A percentile compares a stretch with the other conserved stretches of the same genome.
Evolutionary conservation across 2,797 vertebrate genomes (phyloP).

Genomic region (Pogonophryne albipinna): DNA sequence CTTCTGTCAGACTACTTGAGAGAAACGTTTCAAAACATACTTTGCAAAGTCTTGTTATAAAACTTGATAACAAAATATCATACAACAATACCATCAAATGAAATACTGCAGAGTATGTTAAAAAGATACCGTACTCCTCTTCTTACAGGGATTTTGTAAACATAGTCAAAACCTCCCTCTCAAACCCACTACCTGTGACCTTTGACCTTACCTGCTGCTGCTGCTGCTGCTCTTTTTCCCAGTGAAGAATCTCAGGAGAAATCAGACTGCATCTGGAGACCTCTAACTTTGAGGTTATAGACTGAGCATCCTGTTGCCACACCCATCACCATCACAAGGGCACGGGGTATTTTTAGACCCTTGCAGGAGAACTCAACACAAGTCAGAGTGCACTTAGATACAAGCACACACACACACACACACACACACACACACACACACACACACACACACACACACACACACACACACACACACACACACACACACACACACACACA

Average conservation of each 20-base stretch:
- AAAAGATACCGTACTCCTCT: too few species aligned
- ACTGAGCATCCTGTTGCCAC: conserved; percentile 80
- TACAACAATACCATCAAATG: too few species aligned
- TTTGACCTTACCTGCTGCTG: conserved; percentile 36
- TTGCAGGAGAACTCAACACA: conserved; percentile 65
- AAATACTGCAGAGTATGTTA: too few species aligned
- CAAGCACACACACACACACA: conserved; percentile 3
- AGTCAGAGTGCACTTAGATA: conserved; percentile 24
- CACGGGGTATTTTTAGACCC: conserved; percentile 81
- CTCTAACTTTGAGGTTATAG: conserved; percentile 62
- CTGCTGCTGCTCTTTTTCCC: conserved; percentile 32
- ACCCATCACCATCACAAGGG: conserved; percentile 78
- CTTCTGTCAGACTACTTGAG: too few species aligned
- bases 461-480: not conserved
- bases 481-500: not conserved
- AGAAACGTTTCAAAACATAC: too few species aligned
- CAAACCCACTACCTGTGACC: conserved; percentile 1
- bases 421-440: not conserved
- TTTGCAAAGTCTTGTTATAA: too few species aligned
- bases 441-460: not conserved
- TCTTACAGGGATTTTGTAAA: not conserved
- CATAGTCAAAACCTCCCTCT: not conserved
- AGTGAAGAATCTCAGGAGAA: conserved; percentile 20
- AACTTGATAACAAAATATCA: too few species aligned
- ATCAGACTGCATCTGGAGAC: conserved; percentile 62